A percentile compares a stretch with the other conserved stretches of the same genome.
Conservation (phyloP, 2,888 invertebrate genomes). For the Xestia ashworthii region DNA sequence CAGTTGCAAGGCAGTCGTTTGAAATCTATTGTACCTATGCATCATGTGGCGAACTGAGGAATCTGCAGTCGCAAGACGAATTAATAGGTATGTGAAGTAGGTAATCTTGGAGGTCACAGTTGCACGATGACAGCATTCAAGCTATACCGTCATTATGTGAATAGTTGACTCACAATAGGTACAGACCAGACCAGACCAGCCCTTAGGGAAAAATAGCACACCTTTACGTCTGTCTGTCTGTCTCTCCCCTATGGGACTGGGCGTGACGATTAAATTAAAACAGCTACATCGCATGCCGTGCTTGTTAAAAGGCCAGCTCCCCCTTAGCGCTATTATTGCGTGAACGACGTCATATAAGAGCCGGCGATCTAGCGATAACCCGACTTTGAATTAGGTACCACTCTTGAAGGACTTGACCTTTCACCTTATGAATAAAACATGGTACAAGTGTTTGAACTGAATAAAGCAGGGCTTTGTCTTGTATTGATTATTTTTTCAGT, state of each 20-base stretch:
- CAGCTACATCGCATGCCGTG: conserved; percentile 33
- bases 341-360: conserved; percentile 32
- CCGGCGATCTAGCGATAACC: conserved; percentile 52
- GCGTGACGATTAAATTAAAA: conserved; percentile 33
- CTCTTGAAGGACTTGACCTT: conserved; percentile 53
- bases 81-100: background rate
- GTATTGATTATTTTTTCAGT: conserved; percentile 44
- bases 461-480: conserved; percentile 20
- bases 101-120: conserved; percentile 19
- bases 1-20: conserved; percentile 3
- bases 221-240: conserved; percentile 7
- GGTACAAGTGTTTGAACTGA: conserved; percentile 9
- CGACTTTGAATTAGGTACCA: conserved; percentile 41
- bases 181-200: background rate
- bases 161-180: conserved; percentile 24
- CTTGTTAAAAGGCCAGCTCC: conserved; percentile 27
- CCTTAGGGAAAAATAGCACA: conserved; percentile 25
- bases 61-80: conserved; percentile 7
- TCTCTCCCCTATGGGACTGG: conserved; percentile 21
- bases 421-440: conserved; percentile 53
- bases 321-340: conserved; percentile 19
- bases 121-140: conserved; percentile 39
- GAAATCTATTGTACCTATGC: conserved; percentile 38
- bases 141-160: conserved; percentile 19
- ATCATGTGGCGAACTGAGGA: conserved; percentile 31